Percentiles rank a stretch among this genome's conserved stretches.
Evolutionary conservation across 1,140 invertebrate species (phyloP).

Genomic region (Caenorhabditis tropicalis): DNA sequence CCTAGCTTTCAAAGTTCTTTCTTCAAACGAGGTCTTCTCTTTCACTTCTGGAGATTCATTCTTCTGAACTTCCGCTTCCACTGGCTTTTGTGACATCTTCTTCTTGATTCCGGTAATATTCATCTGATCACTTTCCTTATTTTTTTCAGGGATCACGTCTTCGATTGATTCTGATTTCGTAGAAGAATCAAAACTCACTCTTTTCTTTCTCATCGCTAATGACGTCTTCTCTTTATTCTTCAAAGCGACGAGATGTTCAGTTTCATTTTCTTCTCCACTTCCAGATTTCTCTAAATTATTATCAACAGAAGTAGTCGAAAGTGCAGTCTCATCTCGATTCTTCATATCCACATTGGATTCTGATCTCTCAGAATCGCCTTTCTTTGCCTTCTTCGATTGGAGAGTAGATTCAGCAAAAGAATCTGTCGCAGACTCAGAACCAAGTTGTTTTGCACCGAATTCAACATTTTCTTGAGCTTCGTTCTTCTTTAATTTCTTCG

Average conservation of each 20-base stretch:
- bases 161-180: constrained; percentile 24
- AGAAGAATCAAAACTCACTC: constrained; percentile 30
- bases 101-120: background rate
- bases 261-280: background rate
- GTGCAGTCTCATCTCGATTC: background rate
- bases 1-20: background rate
- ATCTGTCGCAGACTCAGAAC: background rate
- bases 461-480: background rate
- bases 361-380: background rate
- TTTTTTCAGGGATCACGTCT: background rate
- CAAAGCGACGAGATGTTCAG: constrained; percentile 18
- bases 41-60: constrained; percentile 1
- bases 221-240: constrained; percentile 15
- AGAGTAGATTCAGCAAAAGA: background rate
- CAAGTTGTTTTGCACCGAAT: background rate
- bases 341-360: background rate
- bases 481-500: background rate
- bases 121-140: background rate
- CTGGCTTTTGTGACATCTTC: background rate
- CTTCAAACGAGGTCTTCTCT: constrained; percentile 3
- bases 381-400: background rate
- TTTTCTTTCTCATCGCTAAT: background rate
- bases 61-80: background rate
- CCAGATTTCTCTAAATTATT: background rate
- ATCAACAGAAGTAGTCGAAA: background rate